A percentile compares a stretch with the other conserved stretches of the same genome.
Evolutionary conservation across 2,797 vertebrate species (phyloP).

Genomic region (Dipus sagitta): DNA sequence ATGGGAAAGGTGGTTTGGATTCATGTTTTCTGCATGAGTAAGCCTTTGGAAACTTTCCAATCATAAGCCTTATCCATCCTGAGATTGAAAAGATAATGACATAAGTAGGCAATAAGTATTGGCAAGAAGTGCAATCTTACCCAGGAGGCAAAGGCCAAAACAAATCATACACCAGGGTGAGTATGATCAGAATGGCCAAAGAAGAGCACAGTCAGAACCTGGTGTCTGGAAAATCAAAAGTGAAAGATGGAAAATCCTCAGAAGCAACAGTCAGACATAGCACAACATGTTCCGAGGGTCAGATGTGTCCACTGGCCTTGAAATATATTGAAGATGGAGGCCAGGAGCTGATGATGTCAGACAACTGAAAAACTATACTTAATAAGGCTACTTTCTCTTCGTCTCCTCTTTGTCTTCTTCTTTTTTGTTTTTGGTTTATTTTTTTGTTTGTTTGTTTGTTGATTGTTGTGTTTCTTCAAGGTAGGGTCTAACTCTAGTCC

Average conservation of each 20-base stretch:
- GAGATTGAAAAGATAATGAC: background rate
- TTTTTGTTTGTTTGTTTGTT: too few relatives aligned
- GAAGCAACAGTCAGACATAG: background rate
- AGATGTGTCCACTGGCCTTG: background rate
- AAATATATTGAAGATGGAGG: background rate
- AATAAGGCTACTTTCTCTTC: background rate
- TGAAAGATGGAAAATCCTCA: background rate
- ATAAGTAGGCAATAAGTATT: background rate
- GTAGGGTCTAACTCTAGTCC: too few relatives aligned
- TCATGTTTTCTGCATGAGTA: background rate
- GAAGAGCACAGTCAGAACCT: slow-evolving; percentile 8
- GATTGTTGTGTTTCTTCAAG: too few relatives aligned
- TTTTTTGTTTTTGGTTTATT: too few relatives aligned
- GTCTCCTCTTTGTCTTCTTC: too few relatives aligned
- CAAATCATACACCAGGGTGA: background rate
- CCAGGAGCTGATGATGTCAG: background rate
- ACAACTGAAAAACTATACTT: background rate
- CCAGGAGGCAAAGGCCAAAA: background rate
- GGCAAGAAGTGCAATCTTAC: background rate
- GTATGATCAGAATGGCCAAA: background rate
- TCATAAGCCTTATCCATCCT: background rate
- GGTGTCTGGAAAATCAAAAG: background rate
- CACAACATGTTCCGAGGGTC: background rate
- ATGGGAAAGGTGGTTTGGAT: background rate
- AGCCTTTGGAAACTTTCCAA: background rate